Percentiles rank a stretch among this genome's conserved stretches.
phyloP scores from a whole-genome alignment of 2,113 vertebrate species.

The Chaenocephalus aceratus region DNA sequence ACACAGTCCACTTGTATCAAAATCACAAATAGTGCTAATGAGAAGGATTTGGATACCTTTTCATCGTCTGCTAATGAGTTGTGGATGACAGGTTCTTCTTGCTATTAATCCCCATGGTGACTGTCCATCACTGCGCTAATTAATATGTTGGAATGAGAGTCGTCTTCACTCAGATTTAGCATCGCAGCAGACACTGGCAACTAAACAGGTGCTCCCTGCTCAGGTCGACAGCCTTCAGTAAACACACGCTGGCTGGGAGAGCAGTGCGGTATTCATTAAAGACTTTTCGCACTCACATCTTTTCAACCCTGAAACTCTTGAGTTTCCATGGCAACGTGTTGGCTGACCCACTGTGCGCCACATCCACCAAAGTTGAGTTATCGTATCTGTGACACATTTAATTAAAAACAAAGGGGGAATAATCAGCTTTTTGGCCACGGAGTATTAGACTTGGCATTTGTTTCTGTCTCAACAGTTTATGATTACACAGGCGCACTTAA shows the following conservation, averaged over 20 bases:
- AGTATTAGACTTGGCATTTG: constrained; percentile 24
- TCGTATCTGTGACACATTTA: constrained; percentile 63
- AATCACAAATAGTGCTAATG: constrained; percentile 7
- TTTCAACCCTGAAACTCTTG: constrained; percentile 65
- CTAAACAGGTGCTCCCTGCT: constrained; percentile 51
- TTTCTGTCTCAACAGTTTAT: constrained; percentile 31
- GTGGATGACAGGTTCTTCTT: constrained; percentile 21
- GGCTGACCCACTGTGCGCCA: constrained; percentile 55
- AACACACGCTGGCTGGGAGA: constrained; percentile 57
- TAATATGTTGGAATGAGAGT: constrained; percentile 40
- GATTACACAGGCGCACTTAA: constrained; percentile 19
- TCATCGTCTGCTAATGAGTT: constrained; percentile 28
- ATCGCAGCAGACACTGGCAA: constrained; percentile 37
- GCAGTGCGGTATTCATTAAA: constrained; percentile 73
- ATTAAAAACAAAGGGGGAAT: constrained; percentile 63
- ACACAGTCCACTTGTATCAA: not conserved
- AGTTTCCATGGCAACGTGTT: constrained; percentile 75
- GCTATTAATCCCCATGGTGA: constrained; percentile 34
- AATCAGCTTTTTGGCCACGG: constrained; percentile 29
- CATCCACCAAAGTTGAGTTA: constrained; percentile 57
- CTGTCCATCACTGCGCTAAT: constrained; percentile 51
- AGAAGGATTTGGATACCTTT: constrained; percentile 10
- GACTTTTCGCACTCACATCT: constrained; percentile 66
- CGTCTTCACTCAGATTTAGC: constrained; percentile 28
- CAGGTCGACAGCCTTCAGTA: constrained; percentile 54